These are phyloP conservation scores for Pygocentrus nattereri DNA, from an alignment of 2,797 vertebrate species.

Conservation along the genomic window DNA sequence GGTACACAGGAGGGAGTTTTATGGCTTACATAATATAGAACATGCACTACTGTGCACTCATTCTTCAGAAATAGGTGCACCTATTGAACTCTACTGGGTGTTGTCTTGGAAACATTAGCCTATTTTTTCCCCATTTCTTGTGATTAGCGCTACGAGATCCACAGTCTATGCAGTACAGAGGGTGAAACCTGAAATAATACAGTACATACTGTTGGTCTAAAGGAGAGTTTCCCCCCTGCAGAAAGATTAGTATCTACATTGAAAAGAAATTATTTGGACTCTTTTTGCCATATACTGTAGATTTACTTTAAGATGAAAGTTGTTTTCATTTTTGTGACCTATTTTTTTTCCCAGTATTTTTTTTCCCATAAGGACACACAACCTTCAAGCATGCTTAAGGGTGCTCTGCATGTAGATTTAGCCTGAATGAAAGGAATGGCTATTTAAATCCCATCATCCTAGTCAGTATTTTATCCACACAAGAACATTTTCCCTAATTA, in stretches of 20 bases:
- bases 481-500: slow-evolving; percentile 4
- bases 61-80: slow-evolving; percentile 25
- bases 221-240: not conserved
- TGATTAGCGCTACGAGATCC: slow-evolving; percentile 15
- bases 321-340: not conserved
- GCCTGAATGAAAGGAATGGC: not conserved
- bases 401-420: not conserved
- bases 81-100: slow-evolving; percentile 32
- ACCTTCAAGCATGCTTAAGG: not conserved
- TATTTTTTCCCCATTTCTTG: slow-evolving; percentile 20
- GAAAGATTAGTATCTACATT: not conserved
- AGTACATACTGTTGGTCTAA: not conserved
- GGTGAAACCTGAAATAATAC: not conserved
- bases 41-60: not conserved
- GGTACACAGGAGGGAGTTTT: too few relatives aligned
- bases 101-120: slow-evolving; percentile 34
- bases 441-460: not conserved
- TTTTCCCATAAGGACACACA: not conserved
- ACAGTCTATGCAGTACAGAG: not conserved
- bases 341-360: not conserved
- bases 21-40: not conserved
- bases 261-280: not conserved
- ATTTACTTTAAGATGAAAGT: not conserved
- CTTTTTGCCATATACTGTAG: not conserved
- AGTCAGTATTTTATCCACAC: not conserved